These are phyloP conservation scores for Colaptes auratus DNA, from an alignment of 2,113 vertebrate species.

Conservation along the genomic window DNA sequence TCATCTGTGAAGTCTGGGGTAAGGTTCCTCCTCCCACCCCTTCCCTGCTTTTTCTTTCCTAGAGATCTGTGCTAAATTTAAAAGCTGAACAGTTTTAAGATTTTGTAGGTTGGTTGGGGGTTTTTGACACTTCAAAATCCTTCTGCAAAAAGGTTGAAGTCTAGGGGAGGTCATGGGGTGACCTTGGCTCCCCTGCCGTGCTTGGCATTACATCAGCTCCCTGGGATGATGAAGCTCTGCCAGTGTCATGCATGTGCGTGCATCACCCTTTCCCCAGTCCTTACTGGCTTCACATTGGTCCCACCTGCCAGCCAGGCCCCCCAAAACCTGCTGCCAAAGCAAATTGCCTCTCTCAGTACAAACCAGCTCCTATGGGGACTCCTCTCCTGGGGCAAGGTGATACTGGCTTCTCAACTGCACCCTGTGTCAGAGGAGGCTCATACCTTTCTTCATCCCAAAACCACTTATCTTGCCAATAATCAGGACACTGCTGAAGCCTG, in stretches of 20 bases:
- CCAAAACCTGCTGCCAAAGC: rapidly evolving
- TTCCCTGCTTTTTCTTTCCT: background rate
- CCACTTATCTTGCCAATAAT: background rate
- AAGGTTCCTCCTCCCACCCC: background rate
- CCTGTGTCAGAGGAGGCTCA: background rate
- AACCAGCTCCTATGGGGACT: background rate
- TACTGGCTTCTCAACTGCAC: background rate
- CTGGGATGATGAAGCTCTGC: rapidly evolving
- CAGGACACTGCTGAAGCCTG: background rate
- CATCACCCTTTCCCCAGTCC: background rate
- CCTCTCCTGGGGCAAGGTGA: background rate
- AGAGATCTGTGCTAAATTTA: background rate
- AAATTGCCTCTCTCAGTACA: background rate
- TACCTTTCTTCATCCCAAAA: background rate
- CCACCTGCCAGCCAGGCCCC: background rate
- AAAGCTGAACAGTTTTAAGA: background rate
- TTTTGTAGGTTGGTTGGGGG: too few relatives aligned
- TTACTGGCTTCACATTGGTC: background rate
- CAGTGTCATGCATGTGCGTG: rapidly evolving
- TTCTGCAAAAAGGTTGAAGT: background rate
- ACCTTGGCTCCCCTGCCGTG: background rate
- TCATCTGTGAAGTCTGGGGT: background rate
- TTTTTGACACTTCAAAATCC: background rate
- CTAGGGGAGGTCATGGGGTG: too few relatives aligned
- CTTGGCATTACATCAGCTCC: background rate